Conservation (phyloP, 2,888 invertebrate genomes). For the Rhimphoctona megacephalus region DNA sequence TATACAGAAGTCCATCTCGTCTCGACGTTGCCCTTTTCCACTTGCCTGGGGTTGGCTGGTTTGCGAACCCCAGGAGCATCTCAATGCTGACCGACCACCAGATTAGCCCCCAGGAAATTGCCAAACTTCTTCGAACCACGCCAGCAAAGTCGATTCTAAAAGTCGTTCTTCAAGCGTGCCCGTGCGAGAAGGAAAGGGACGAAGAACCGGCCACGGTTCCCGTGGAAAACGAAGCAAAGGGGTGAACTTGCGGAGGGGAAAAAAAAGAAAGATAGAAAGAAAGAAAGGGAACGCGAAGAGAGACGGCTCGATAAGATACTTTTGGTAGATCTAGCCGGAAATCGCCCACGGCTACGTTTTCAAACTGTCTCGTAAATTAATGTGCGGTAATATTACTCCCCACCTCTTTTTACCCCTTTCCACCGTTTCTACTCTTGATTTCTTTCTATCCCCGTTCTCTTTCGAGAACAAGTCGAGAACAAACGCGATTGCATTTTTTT, state of each 20-base stretch:
- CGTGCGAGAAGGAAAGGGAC: constrained; percentile 21
- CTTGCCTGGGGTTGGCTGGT: constrained; percentile 68
- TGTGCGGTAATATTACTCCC: constrained; percentile 69
- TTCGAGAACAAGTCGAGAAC: constrained; percentile 15
- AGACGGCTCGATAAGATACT: constrained; percentile 56
- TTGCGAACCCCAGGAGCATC: constrained; percentile 80
- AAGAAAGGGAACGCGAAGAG: constrained; percentile 19
- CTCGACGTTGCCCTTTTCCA: constrained; percentile 55
- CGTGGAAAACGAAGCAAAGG: constrained; percentile 10
- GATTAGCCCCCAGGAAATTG: constrained; percentile 85
- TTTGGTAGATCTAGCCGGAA: constrained; percentile 55
- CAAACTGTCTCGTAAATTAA: constrained; percentile 80
- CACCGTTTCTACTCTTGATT: neutral
- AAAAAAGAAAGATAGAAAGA: neutral
- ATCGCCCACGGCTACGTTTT: constrained; percentile 66
- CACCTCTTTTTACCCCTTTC: neutral
- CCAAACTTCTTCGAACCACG: constrained; percentile 83
- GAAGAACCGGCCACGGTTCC: neutral
- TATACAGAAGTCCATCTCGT: constrained; percentile 59
- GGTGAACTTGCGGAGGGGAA: constrained; percentile 12
- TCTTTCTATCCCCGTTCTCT: constrained; percentile 18
- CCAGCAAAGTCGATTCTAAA: constrained; percentile 82
- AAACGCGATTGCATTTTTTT: neutral
- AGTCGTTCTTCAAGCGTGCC: constrained; percentile 81
- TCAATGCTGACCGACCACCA: constrained; percentile 84